Conservation (phyloP, 2,888 invertebrate species). For the Eilema sororculum region DNA sequence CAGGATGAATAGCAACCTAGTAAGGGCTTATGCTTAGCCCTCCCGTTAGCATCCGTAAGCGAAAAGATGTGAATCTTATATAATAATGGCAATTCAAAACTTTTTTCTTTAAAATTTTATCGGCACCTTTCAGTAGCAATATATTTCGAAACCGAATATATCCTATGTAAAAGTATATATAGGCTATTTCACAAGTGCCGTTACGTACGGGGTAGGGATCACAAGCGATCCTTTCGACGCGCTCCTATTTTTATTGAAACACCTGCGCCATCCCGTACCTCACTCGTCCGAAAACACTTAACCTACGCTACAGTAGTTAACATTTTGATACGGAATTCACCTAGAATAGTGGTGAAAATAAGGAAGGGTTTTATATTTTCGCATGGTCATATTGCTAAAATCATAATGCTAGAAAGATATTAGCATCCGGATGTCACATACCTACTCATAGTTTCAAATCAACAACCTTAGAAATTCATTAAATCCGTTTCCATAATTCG, state of each 20-base stretch:
- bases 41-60: too few species aligned
- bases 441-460: not conserved
- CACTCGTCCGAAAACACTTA: slow-evolving; percentile 39
- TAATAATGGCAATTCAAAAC: too few species aligned
- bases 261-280: slow-evolving; percentile 68
- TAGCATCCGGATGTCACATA: not conserved
- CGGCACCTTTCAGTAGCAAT: not conserved
- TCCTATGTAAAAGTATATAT: not conserved
- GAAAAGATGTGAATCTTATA: too few species aligned
- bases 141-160: not conserved
- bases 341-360: not conserved
- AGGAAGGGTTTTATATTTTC: not conserved
- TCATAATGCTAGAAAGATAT: not conserved
- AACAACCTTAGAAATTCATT: not conserved
- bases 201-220: slow-evolving; percentile 34
- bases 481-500: not conserved
- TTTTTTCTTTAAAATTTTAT: not conserved
- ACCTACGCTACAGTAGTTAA: slow-evolving; percentile 44
- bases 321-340: slow-evolving; percentile 35
- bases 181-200: not conserved
- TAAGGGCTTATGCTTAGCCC: too few species aligned
- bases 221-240: slow-evolving; percentile 41
- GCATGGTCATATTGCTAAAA: not conserved
- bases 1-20: too few species aligned
- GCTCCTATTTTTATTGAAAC: slow-evolving; percentile 63